Percentiles rank a stretch among this genome's conserved stretches.
phyloP scores from a whole-genome alignment of 2,797 vertebrate genomes.

The Ciconia nigra region DNA sequence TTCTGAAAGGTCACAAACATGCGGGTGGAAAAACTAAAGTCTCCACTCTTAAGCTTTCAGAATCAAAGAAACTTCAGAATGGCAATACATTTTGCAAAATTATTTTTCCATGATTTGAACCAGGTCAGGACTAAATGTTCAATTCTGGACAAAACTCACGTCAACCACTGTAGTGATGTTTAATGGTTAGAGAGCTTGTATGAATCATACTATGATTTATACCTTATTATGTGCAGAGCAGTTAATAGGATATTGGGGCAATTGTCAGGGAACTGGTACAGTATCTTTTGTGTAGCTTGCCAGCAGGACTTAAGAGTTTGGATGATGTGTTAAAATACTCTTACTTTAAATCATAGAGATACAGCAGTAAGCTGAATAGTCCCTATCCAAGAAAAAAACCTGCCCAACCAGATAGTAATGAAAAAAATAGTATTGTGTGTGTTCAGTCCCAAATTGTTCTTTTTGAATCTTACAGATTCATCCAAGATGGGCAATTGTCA shows the following conservation, averaged over 20 bases:
- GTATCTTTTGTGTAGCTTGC: neutral
- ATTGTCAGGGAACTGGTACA: neutral
- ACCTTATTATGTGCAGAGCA: neutral
- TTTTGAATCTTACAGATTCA: neutral
- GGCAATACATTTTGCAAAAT: neutral
- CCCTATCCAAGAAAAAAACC: neutral
- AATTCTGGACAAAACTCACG: neutral
- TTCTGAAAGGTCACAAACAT: slow-evolving; percentile 34
- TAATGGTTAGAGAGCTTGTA: neutral
- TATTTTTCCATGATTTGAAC: slow-evolving; percentile 18
- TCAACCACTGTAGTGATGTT: neutral
- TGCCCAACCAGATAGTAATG: neutral
- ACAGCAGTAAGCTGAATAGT: neutral
- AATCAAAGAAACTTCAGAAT: neutral
- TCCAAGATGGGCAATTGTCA: neutral
- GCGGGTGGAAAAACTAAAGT: neutral
- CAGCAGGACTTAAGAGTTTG: neutral
- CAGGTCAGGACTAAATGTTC: neutral
- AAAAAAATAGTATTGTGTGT: neutral
- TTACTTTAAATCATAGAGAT: neutral
- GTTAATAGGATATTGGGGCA: neutral
- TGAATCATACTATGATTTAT: neutral
- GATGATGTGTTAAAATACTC: neutral
- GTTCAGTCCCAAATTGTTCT: neutral
- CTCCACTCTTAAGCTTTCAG: neutral